Base-by-base conservation (phyloP, 2,888 invertebrate genomes). In the Bellardia pandia region DNA sequence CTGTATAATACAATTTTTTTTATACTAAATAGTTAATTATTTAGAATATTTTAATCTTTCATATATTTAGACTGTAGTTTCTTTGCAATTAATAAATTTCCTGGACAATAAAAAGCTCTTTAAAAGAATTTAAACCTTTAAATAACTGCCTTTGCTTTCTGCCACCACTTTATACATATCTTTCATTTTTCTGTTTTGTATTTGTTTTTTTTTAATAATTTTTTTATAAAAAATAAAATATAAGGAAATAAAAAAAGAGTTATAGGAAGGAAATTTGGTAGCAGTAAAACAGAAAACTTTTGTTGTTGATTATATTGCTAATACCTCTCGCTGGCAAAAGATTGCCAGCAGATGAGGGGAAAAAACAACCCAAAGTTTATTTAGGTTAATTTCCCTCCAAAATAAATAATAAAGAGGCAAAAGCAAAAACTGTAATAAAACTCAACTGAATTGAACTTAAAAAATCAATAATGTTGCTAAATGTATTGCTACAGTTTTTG, bases 311-410 rank as follows among this genome's bases (percentile, higher is more conserved):
- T 75, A 62, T 75, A 75, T 48, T 56, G 75, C 76, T 85, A 75
- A 68, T 66, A 62, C 53, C 53, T 30, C 48, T 53, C n/a, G 62
- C 23, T 62, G 53, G 62, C 33, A 11, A 75, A 75, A 58, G 74
- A 81, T 9, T 42, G 9, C 9, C 8, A 42, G 42, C 2, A 6
- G 13, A 3, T 13, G 9, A 11, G 45, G 13, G 45, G 45, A 45
- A 13, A 45, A 45, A 45, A 45, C 66, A 68, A 66, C 53, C 37
- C 66, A 72, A 85, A 62, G 79, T 75, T 69, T 85, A 80, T 80
- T 69, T 75, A 48, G 85, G 85, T 85, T 85, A 85, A 80, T 75
- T 85, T 79, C 42, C 30, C 71, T n/a, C 76, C 69, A 76, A 60
- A 75, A 64, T 8, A 56, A 60, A 51, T 4, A 14, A 9, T 53